phyloP scores from a whole-genome alignment of 2,113 vertebrate genomes.

The Apodemus sylvaticus region DNA sequence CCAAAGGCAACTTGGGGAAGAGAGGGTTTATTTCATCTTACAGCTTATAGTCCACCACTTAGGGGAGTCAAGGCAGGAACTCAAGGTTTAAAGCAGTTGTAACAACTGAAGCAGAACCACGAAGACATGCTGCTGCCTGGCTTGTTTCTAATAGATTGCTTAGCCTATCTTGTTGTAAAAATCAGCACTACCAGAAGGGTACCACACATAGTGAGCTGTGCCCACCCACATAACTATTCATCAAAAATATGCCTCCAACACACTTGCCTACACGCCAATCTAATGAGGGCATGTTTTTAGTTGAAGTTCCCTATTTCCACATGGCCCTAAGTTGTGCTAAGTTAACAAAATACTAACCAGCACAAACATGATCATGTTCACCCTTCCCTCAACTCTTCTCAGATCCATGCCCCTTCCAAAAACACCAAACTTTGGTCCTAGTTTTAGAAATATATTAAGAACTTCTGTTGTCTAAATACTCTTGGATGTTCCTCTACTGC shows the following conservation, averaged over 20 bases:
- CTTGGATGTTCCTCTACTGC: background rate
- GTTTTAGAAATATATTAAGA: background rate
- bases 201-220: background rate
- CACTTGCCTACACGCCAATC: background rate
- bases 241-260: background rate
- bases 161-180: background rate
- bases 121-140: background rate
- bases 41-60: background rate
- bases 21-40: background rate
- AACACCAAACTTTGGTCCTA: background rate
- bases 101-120: background rate
- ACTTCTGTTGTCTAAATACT: background rate
- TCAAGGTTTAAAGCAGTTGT: background rate
- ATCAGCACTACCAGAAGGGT: background rate
- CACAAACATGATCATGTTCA: background rate
- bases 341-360: background rate
- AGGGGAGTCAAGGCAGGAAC: background rate
- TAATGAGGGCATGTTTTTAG: background rate
- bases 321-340: background rate
- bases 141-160: background rate
- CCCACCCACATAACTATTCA: background rate
- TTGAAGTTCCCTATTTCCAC: background rate
- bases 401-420: background rate
- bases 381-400: background rate
- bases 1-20: background rate